A percentile compares a stretch with the other conserved stretches of the same genome.
These are phyloP conservation scores for Peromyscus maniculatus DNA, from an alignment of 2,113 vertebrate genomes.

Conservation along the genomic window DNA sequence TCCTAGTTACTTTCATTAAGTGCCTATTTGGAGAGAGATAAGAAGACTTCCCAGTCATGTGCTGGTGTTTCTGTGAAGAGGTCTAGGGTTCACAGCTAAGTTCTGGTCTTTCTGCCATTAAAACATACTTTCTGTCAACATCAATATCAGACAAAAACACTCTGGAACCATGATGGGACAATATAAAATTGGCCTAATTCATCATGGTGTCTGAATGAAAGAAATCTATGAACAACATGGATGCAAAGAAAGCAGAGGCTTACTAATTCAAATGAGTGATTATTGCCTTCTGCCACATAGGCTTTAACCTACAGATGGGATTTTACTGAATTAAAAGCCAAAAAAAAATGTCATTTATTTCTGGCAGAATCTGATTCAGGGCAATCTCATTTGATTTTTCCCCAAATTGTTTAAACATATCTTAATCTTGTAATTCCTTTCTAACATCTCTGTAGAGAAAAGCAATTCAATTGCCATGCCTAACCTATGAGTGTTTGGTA, in stretches of 20 bases:
- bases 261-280: not conserved
- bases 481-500: not conserved
- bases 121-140: not conserved
- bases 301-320: not conserved
- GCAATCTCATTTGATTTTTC: not conserved
- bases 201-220: not conserved
- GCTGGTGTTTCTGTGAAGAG: not conserved
- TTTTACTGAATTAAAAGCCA: not conserved
- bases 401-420: not conserved
- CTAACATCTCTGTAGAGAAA: not conserved
- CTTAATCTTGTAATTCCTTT: not conserved
- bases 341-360: not conserved
- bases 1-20: not conserved
- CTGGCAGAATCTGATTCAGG: not conserved
- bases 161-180: not conserved
- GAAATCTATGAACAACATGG: not conserved
- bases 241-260: not conserved
- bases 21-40: not conserved
- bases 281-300: not conserved
- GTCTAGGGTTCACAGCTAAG: not conserved
- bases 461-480: not conserved
- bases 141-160: not conserved
- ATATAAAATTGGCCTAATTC: not conserved
- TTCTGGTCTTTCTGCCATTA: not conserved
- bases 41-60: not conserved